Percentiles rank a stretch among this genome's conserved stretches.
phyloP scores from a whole-genome alignment of 1,140 invertebrate species.

The Drosophila paulistorum region DNA sequence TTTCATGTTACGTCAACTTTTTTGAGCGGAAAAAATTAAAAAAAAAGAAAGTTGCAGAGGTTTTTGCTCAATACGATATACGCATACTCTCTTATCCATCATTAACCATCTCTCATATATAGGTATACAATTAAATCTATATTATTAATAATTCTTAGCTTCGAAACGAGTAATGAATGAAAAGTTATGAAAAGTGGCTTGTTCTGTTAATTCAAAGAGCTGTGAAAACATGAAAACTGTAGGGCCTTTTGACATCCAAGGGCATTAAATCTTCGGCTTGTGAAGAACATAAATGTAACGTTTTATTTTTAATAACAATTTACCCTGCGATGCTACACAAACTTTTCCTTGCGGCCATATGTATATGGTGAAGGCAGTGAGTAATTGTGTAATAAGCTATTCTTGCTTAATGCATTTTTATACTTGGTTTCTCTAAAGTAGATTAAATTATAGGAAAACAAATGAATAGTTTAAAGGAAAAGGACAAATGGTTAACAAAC shows the following conservation, averaged over 20 bases:
- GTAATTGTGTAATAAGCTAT: background rate
- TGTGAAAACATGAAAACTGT: too few species aligned
- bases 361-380: background rate
- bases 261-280: background rate
- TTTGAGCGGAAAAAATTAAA: slow-evolving; percentile 5
- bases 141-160: too few species aligned
- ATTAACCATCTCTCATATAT: background rate
- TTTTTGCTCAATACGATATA: slow-evolving; percentile 25
- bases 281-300: background rate
- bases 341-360: background rate
- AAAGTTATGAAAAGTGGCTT: too few species aligned
- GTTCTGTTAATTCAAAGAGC: too few species aligned
- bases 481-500: background rate
- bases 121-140: background rate
- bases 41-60: slow-evolving; percentile 17
- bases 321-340: background rate
- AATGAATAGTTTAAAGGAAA: background rate
- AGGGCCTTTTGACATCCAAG: background rate
- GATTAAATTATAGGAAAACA: background rate
- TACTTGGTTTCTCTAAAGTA: background rate
- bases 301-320: slow-evolving; percentile 4
- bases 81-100: background rate
- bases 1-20: slow-evolving; percentile 10
- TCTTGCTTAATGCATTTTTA: background rate
- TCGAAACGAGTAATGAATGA: too few species aligned